Evolutionary conservation across 1,140 invertebrate species (phyloP), one percentile per base, ranked within the genome.

Genomic region (Hyles vespertilio): DNA sequence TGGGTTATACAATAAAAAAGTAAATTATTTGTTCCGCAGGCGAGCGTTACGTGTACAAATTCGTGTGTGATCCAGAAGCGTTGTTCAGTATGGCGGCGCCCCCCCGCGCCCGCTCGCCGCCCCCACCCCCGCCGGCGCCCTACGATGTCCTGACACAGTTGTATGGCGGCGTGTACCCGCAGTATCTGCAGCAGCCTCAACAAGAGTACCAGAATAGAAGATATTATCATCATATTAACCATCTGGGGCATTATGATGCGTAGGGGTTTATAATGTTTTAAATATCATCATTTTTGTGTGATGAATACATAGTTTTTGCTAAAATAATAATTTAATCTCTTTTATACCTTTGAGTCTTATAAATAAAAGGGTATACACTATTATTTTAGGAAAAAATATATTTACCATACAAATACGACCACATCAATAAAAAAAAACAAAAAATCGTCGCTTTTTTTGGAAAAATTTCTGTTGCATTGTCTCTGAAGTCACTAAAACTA

Each of bases 21-120:
- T n/a, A 5, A n/a, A 8, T 5, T 2, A 5, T 47, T 11, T 5
- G 12, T 2, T 59, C 32, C 12, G 2, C 91, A 92, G 96, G 97
- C 2, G 97, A 98, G 83, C 92, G 97, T 65, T 98, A 98, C 89
- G 97, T 98, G 8, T 98, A 98, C 88, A 97, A 97, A 84, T 98
- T 98, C 79, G 96, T 98, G 0, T 98, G 97, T 87, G 96, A 98
- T 85, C 97, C 96, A 2, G 96, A 98, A 69, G 96, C 96, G 0
- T 90, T 98, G 0, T 97, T 98, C 88, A 96, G 95, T 59, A 96
- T 97, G 94, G 95, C 96, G 36, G 95, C 68, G 3, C 62, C 67
- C 1, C 60, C 64, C n/a, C 46, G 62, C 36, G 54, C 63, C 9
- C 11, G 59, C 34, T 59, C 69, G 3, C 73, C 80, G 2, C 62